Evolutionary conservation across 2,888 invertebrate species (phyloP).

Genomic region (Yponomeuta malinellus): DNA sequence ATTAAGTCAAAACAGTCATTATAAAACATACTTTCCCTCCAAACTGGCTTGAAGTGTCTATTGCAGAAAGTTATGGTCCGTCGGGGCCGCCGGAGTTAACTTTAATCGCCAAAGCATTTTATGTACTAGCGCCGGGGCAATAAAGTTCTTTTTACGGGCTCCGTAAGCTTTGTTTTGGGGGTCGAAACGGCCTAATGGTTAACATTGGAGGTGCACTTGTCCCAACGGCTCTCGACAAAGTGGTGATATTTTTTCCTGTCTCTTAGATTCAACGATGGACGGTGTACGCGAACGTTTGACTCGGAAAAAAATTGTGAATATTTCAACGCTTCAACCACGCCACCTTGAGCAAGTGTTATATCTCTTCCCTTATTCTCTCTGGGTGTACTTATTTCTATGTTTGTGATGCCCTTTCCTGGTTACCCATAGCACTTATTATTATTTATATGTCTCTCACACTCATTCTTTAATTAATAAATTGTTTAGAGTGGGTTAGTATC

Average conservation of each 20-base stretch:
- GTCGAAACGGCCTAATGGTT: not conserved
- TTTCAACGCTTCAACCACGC: no score
- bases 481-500: no score
- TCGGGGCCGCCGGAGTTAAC: not conserved
- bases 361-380: no score
- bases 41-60: slow-evolving; percentile 6
- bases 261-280: not conserved
- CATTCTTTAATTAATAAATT: no score
- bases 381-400: no score
- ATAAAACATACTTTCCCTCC: not conserved
- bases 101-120: slow-evolving; percentile 4
- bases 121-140: not conserved
- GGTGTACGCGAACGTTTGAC: no score
- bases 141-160: slow-evolving; percentile 19
- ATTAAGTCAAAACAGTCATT: slow-evolving; percentile 2
- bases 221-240: not conserved
- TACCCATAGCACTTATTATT: no score
- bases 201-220: not conserved
- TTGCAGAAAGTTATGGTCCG: slow-evolving; percentile 7
- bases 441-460: no score
- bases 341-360: no score
- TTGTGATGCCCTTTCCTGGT: no score
- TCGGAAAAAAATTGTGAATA: no score
- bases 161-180: slow-evolving; percentile 25
- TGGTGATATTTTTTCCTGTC: not conserved